phyloP scores from a whole-genome alignment of 2,888 invertebrate genomes.

The Steromphala cineraria region DNA sequence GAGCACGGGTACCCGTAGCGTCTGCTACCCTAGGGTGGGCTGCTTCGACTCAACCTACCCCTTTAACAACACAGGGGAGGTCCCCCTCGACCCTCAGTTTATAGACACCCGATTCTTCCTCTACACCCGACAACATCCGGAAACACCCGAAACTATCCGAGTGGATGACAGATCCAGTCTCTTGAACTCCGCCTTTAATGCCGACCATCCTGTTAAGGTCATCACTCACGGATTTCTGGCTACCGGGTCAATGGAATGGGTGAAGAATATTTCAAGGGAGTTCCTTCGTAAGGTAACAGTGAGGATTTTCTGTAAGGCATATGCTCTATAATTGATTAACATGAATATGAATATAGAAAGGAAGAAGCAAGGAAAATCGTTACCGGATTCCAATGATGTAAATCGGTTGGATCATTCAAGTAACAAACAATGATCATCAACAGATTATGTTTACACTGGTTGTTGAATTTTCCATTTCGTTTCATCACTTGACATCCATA shows the following conservation, averaged over 20 bases:
- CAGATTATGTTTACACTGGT: too few relatives aligned
- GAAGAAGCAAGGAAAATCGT: too few relatives aligned
- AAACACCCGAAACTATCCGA: conserved; percentile 28
- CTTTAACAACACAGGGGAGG: conserved; percentile 76
- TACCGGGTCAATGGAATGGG: conserved; percentile 51
- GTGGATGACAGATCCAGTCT: conserved; percentile 16
- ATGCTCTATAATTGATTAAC: too few relatives aligned
- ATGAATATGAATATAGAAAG: too few relatives aligned
- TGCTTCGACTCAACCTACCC: conserved; percentile 87
- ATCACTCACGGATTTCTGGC: conserved; percentile 66
- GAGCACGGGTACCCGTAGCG: neutral
- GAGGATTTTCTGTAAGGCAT: neutral
- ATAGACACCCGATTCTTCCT: conserved; percentile 53
- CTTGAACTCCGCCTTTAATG: conserved; percentile 41
- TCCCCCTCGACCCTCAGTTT: conserved; percentile 45
- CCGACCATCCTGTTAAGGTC: conserved; percentile 47
- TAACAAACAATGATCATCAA: too few relatives aligned
- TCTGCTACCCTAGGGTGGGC: conserved; percentile 89
- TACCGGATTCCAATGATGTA: too few relatives aligned
- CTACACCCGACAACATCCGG: conserved; percentile 39
- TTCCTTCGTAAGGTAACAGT: conserved; percentile 51
- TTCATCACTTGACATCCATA: too few relatives aligned
- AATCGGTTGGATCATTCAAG: too few relatives aligned
- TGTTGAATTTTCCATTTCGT: too few relatives aligned
- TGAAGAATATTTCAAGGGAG: conserved; percentile 50